Conservation (phyloP, 64 coral and sea anemone species). For the Exaiptasia diaphana region DNA sequence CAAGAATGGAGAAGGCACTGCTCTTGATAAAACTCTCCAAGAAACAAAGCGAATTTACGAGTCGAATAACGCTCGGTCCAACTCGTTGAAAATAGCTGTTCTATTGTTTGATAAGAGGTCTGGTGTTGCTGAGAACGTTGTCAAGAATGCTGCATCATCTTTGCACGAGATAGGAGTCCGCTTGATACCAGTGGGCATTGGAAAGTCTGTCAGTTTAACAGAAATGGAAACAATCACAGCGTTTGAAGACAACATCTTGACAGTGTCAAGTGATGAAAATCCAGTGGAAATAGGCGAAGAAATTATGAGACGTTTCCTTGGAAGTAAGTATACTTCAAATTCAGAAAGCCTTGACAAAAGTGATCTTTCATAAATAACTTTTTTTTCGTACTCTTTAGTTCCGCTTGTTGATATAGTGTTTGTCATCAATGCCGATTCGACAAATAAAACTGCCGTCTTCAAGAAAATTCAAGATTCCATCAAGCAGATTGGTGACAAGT, state of each 20-base stretch:
- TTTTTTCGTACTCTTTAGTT: neutral
- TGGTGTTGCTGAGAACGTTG: neutral
- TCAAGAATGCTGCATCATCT: neutral
- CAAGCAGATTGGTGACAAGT: slow-evolving; percentile 47
- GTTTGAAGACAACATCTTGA: slow-evolving; percentile 1
- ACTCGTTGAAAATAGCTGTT: slow-evolving; percentile 45
- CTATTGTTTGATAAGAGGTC: slow-evolving; percentile 35
- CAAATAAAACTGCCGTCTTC: slow-evolving; percentile 18
- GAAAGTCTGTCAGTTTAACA: neutral
- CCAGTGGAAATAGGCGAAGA: slow-evolving; percentile 11
- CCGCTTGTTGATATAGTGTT: slow-evolving; percentile 52
- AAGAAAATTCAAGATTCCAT: slow-evolving; percentile 37
- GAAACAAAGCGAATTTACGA: slow-evolving; percentile 2
- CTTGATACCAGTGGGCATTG: slow-evolving; percentile 25
- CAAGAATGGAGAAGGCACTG: neutral
- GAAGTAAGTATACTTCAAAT: neutral
- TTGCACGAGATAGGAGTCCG: slow-evolving; percentile 18
- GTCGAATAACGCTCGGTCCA: neutral
- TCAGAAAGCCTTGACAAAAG: neutral
- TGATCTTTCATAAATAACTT: neutral
- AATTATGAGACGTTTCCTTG: slow-evolving; percentile 2
- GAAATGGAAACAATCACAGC: slow-evolving; percentile 28
- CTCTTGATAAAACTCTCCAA: slow-evolving; percentile 30
- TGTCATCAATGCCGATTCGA: slow-evolving; percentile 62
- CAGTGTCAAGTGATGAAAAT: neutral